A percentile compares a stretch with the other conserved stretches of the same genome.
Evolutionary conservation across 2,113 vertebrate genomes (phyloP).

Genomic region (Amazona vittata): DNA sequence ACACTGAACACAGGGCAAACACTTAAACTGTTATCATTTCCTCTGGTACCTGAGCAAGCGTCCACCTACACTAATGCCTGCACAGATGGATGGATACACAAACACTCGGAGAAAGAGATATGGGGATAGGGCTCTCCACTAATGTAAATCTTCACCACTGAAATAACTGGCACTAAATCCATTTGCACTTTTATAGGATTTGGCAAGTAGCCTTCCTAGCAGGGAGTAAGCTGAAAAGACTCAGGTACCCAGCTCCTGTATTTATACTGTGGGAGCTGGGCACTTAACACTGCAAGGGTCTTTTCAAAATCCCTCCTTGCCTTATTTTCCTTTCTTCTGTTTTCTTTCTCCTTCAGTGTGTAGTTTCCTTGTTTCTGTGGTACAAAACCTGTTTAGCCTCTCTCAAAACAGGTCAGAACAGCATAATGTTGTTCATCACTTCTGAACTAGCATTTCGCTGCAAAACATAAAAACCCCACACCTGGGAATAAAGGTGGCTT

Average conservation of each 20-base stretch:
- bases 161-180: slow-evolving; percentile 17
- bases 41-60: background rate
- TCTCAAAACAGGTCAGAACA: slow-evolving; percentile 14
- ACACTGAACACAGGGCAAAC: background rate
- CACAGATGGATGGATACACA: background rate
- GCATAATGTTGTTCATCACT: background rate
- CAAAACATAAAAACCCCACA: fast-evolving
- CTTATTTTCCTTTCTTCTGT: slow-evolving; percentile 1
- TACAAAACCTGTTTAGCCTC: background rate
- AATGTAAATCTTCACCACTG: background rate
- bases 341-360: background rate
- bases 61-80: background rate
- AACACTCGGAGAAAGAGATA: background rate
- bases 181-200: slow-evolving; percentile 42
- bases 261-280: background rate
- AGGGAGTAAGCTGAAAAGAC: background rate
- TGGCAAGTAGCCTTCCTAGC: slow-evolving; percentile 4
- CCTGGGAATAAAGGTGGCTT: background rate
- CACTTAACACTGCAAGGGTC: slow-evolving; percentile 32
- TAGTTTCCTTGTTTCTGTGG: background rate
- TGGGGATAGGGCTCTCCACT: background rate
- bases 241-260: background rate
- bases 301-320: background rate
- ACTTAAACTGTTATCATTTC: background rate
- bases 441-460: background rate